Conservation (phyloP, 2,888 invertebrate genomes). For the Lithophane leautieri region DNA sequence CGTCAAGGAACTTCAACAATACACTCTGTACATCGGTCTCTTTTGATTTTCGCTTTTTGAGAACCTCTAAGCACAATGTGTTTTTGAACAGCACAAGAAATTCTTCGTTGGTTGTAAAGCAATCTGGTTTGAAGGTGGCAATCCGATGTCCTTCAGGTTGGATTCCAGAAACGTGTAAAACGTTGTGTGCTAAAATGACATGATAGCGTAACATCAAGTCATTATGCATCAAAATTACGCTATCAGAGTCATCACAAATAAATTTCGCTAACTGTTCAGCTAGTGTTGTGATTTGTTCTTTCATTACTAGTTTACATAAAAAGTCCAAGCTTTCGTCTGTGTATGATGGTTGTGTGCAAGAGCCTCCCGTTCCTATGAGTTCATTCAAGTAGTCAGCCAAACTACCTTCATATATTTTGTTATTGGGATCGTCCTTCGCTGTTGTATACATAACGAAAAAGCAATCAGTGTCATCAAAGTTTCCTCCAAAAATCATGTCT, state of each 20-base stretch:
- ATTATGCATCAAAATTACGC: conserved; percentile 44
- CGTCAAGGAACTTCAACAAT: conserved; percentile 14
- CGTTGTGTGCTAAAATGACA: conserved; percentile 43
- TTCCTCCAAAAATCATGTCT: conserved; percentile 41
- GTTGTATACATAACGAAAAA: conserved; percentile 59
- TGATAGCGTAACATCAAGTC: conserved; percentile 54
- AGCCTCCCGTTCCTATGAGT: conserved; percentile 50
- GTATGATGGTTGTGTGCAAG: no score
- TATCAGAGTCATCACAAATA: conserved; percentile 18
- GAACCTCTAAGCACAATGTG: conserved; percentile 29
- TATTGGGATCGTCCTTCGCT: conserved; percentile 35
- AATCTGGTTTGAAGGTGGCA: conserved; percentile 42
- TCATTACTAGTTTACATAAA: conserved; percentile 41
- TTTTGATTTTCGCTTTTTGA: conserved; percentile 20
- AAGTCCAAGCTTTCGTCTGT: conserved; percentile 18
- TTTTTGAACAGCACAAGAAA: conserved; percentile 40
- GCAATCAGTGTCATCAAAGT: conserved; percentile 42
- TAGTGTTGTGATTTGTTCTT: conserved; percentile 39
- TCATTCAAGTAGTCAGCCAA: conserved; percentile 22
- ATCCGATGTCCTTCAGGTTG: conserved; percentile 36
- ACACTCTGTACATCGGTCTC: not conserved
- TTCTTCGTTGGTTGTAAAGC: conserved; percentile 46
- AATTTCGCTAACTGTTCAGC: conserved; percentile 41
- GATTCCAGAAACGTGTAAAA: conserved; percentile 47
- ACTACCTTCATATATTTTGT: not conserved